Conservation (phyloP, 2,113 vertebrate species). For the Agapornis roseicollis region DNA sequence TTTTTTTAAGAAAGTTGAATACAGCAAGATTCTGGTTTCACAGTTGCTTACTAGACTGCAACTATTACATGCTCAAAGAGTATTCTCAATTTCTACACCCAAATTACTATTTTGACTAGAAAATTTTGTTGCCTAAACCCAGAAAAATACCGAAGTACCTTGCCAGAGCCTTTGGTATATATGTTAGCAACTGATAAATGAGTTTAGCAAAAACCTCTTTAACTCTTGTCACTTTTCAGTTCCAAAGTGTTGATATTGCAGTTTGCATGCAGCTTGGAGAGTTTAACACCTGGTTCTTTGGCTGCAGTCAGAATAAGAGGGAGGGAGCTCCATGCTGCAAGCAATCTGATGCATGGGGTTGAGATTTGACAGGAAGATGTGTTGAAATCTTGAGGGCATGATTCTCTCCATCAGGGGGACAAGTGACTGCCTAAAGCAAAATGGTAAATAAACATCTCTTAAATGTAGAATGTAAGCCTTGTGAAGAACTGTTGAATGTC, state of each 20-base stretch:
- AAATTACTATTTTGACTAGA: neutral
- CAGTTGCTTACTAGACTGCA: neutral
- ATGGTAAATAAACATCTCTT: neutral
- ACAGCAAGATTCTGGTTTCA: neutral
- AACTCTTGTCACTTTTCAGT: neutral
- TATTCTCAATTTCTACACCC: neutral
- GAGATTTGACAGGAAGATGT: neutral
- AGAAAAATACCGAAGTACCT: neutral
- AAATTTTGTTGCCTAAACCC: neutral
- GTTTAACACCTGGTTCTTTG: neutral
- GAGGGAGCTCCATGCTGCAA: neutral
- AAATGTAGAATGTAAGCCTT: neutral
- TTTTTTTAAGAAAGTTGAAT: neutral
- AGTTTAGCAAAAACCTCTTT: neutral
- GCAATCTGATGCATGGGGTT: rapidly evolving
- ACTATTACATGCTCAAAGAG: neutral
- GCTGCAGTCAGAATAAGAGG: neutral
- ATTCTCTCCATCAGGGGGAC: neutral
- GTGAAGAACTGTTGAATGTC: neutral
- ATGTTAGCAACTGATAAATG: neutral
- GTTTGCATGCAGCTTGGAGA: neutral
- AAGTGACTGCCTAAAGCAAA: neutral
- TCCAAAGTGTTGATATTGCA: neutral
- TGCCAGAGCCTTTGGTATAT: neutral
- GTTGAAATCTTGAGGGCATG: neutral